Evolutionary conservation across 2,113 vertebrate genomes (phyloP).

Genomic region (Fregata magnificens): DNA sequence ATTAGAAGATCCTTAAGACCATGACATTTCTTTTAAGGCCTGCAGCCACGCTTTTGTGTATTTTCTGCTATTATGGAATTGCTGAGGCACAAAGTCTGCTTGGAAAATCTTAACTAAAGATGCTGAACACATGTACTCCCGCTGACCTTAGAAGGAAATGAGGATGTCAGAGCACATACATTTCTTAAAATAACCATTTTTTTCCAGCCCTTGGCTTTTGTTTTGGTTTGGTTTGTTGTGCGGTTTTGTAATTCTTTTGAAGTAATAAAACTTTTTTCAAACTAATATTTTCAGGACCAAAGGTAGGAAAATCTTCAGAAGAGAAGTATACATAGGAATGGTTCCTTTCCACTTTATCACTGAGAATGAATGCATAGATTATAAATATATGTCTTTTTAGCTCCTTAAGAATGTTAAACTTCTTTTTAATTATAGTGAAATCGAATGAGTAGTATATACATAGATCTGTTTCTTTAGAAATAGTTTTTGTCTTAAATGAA

Average conservation of each 20-base stretch:
- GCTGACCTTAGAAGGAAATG: neutral
- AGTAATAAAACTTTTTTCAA: neutral
- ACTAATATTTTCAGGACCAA: neutral
- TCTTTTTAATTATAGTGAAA: neutral
- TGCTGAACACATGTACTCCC: neutral
- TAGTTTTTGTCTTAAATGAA: neutral
- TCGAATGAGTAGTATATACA: neutral
- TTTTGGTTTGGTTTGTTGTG: neutral
- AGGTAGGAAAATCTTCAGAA: neutral
- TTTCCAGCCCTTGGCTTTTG: neutral
- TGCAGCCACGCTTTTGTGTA: neutral
- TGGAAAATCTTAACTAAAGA: neutral
- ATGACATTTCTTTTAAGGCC: neutral
- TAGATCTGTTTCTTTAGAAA: neutral
- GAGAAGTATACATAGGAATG: neutral
- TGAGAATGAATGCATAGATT: neutral
- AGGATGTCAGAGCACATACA: neutral
- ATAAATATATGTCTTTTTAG: neutral
- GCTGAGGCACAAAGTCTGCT: neutral
- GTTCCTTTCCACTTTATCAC: neutral
- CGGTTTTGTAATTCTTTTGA: neutral
- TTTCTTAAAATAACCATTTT: neutral
- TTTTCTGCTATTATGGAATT: neutral
- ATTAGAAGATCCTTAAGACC: neutral
- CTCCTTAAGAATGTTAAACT: neutral